These are phyloP conservation scores for Sarotherodon lohbergeri DNA, from an alignment of 2,113 vertebrate genomes.

Conservation along the genomic window DNA sequence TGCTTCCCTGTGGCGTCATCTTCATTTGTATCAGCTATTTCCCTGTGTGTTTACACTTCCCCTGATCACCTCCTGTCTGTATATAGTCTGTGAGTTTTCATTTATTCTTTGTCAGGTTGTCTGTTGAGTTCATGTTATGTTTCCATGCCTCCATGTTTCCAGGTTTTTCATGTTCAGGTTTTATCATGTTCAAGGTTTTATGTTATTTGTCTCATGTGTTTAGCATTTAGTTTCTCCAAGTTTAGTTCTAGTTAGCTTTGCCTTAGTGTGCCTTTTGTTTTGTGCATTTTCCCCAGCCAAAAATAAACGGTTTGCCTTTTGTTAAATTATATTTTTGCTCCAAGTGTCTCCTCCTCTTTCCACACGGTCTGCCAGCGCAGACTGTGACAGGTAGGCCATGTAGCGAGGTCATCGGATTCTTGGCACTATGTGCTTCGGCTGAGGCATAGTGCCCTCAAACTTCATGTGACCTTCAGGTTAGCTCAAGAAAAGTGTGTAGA, in stretches of 20 bases:
- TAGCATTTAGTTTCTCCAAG: background rate
- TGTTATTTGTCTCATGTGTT: background rate
- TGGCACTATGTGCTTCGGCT: background rate
- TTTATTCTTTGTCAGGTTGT: background rate
- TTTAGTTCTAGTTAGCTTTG: background rate
- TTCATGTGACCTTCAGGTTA: background rate
- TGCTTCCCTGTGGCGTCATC: background rate
- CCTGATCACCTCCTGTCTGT: background rate
- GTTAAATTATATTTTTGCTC: background rate
- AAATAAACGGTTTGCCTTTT: background rate
- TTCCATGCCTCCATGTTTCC: background rate
- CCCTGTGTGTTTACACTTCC: background rate
- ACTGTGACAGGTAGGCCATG: background rate
- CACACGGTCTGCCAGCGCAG: background rate
- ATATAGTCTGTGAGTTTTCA: background rate
- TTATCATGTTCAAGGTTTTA: background rate
- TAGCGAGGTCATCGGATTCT: background rate
- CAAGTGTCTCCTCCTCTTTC: background rate
- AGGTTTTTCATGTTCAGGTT: background rate
- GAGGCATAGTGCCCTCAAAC: background rate
- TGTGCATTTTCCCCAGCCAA: background rate
- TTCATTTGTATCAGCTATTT: background rate
- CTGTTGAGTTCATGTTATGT: background rate
- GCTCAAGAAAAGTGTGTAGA: background rate
- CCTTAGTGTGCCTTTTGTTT: background rate